These are phyloP conservation scores for Drosophila quasianomalipes DNA, from an alignment of 2,888 invertebrate genomes.

Conservation along the genomic window DNA sequence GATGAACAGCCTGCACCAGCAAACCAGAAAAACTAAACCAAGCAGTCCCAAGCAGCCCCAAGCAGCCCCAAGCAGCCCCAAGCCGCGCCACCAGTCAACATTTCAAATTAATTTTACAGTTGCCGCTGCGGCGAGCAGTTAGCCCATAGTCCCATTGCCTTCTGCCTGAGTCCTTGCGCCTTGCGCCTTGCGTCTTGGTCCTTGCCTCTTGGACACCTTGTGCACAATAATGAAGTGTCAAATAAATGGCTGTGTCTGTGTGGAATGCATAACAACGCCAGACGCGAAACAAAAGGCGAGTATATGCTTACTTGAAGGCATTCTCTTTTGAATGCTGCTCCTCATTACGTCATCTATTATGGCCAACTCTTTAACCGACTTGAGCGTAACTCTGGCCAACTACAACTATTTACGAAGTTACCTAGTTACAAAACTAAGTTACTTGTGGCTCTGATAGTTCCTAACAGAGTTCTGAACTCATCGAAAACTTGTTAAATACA, in stretches of 20 bases:
- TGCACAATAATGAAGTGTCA: constrained; percentile 73
- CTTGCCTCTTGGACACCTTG: constrained; percentile 39
- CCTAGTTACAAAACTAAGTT: constrained; percentile 1
- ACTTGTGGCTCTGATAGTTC: background rate
- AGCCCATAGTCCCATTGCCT: constrained; percentile 28
- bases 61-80: background rate
- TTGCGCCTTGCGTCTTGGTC: background rate
- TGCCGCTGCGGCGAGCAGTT: constrained; percentile 54
- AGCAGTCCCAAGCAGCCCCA: background rate
- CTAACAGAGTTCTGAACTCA: background rate
- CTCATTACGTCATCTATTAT: constrained; percentile 68
- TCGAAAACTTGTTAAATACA: background rate
- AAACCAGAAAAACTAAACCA: background rate
- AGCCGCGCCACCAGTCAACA: constrained; percentile 36
- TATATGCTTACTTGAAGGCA: constrained; percentile 24
- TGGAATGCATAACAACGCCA: constrained; percentile 27
- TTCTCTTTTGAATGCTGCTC: constrained; percentile 59
- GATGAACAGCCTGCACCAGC: background rate
- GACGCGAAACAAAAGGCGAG: constrained; percentile 30
- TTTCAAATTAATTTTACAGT: constrained; percentile 78
- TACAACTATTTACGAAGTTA: constrained; percentile 1
- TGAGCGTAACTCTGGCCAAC: background rate
- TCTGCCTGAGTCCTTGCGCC: background rate
- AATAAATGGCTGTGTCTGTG: constrained; percentile 68
- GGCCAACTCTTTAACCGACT: constrained; percentile 27